These are phyloP conservation scores for Hirtodrosophila alboralis DNA, from an alignment of 2,888 invertebrate genomes.

Conservation along the genomic window DNA sequence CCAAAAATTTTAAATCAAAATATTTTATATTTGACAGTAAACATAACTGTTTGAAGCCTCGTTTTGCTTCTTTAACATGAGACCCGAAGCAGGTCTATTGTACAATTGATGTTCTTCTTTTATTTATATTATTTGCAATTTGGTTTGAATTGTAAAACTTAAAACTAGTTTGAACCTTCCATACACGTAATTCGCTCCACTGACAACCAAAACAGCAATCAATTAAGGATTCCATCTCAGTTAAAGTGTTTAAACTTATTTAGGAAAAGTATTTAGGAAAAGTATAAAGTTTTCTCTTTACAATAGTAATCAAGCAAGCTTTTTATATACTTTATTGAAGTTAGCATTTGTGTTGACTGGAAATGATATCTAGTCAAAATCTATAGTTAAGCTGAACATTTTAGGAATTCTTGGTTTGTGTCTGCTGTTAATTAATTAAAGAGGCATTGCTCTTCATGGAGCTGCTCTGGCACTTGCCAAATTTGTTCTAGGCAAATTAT, in stretches of 20 bases:
- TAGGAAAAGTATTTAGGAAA: conserved; percentile 95
- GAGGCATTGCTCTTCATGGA: conserved; percentile 18
- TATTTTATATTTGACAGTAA: background rate
- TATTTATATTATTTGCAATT: too few species aligned
- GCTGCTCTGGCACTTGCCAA: conserved; percentile 11
- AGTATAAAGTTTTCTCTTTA: conserved; percentile 91
- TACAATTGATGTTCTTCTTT: too few species aligned
- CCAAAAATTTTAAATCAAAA: background rate
- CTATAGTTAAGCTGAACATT: conserved; percentile 1
- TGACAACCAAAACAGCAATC: conserved; percentile 94
- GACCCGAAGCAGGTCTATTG: too few species aligned
- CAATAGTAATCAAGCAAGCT: too few species aligned
- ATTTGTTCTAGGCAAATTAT: conserved; percentile 29
- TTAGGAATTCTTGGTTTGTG: conserved; percentile 4
- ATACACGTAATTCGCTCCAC: conserved; percentile 91
- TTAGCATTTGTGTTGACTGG: too few species aligned
- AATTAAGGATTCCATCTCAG: conserved; percentile 96
- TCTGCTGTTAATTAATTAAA: conserved; percentile 22
- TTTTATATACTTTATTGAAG: too few species aligned
- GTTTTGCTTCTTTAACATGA: too few species aligned
- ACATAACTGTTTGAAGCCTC: too few species aligned
- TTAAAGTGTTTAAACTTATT: too few species aligned
- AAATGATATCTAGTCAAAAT: too few species aligned
- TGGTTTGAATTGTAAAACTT: too few species aligned
- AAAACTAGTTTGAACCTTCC: conserved; percentile 85